Conservation (phyloP, 2,113 vertebrate genomes). For the Caranx ignobilis region DNA sequence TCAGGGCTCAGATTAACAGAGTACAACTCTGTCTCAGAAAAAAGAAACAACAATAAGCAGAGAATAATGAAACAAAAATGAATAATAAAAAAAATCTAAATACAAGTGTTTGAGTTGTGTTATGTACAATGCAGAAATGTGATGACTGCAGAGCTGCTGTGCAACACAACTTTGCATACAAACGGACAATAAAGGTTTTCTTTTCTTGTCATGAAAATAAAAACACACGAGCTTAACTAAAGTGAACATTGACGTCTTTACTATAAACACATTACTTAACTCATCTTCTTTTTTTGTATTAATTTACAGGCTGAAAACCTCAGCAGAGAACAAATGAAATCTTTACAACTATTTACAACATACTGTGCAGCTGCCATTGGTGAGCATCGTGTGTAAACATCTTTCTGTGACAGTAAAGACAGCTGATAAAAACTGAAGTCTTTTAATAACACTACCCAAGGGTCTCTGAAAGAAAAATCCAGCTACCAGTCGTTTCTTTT, state of each 20-base stretch:
- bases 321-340: constrained; percentile 1
- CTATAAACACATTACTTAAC: neutral
- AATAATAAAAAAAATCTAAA: no score
- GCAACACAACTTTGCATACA: no score
- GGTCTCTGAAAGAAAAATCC: constrained; percentile 7
- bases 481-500: constrained; percentile 17
- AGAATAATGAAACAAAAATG: neutral
- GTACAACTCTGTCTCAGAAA: neutral
- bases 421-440: neutral
- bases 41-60: neutral
- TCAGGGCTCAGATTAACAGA: neutral
- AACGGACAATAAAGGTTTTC: no score
- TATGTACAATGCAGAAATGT: no score
- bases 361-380: neutral
- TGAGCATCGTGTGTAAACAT: constrained; percentile 1
- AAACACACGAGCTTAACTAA: neutral
- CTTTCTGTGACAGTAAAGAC: constrained; percentile 5
- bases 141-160: no score
- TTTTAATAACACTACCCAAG: constrained; percentile 6
- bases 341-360: neutral
- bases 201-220: neutral
- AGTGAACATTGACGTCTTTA: neutral
- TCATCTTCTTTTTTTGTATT: neutral
- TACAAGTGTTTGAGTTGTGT: no score
- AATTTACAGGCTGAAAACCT: neutral